Evolutionary conservation across 1,140 invertebrate species (phyloP).

Genomic region (Prorops nasuta): DNA sequence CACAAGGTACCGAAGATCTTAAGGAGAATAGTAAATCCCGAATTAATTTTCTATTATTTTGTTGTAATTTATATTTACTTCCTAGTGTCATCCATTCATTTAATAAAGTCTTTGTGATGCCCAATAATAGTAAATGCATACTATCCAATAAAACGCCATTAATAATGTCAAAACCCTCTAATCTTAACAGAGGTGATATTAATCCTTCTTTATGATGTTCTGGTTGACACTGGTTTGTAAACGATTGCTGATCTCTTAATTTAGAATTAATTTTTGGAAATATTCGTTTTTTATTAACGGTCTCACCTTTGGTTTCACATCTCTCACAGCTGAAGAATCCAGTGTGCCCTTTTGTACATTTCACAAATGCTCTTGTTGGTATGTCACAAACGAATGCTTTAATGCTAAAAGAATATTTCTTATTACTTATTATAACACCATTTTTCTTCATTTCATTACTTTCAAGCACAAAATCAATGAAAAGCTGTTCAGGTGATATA

Average conservation of each 20-base stretch:
- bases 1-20: conserved; percentile 4
- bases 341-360: neutral
- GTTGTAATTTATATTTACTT: neutral
- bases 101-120: neutral
- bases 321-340: neutral
- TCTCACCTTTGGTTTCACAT: neutral
- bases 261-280: neutral
- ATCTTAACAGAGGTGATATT: neutral
- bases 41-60: neutral
- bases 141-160: neutral
- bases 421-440: neutral
- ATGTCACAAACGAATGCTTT: neutral
- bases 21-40: neutral
- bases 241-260: neutral
- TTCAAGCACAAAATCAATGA: neutral
- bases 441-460: neutral
- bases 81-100: neutral
- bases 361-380: neutral
- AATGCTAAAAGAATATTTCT: neutral
- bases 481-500: neutral
- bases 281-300: neutral
- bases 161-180: neutral
- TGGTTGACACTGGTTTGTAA: neutral
- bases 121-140: neutral
- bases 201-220: neutral